Base-by-base conservation (phyloP, 2,797 vertebrate genomes). In the Bovichtus variegatus region DNA sequence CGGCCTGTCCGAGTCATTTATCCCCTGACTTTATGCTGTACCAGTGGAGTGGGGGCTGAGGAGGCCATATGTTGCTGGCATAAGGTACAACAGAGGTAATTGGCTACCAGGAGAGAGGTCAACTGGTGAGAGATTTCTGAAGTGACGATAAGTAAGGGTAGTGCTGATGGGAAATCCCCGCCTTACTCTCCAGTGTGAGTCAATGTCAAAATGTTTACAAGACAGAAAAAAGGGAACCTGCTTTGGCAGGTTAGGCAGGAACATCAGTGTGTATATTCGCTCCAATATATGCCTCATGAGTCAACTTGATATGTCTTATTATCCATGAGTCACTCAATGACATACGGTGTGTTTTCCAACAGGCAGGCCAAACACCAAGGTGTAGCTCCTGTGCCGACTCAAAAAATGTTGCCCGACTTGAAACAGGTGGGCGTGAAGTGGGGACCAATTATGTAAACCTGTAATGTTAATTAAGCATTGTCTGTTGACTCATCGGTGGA, bases 61-160 rank as follows among this genome's bases (percentile, higher is more conserved):
- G 38, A 46, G 71, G 74, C 71, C 78, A 89, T 91, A 88, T 89
- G 89, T 71, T 41, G n/a, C 64, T n/a, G 61, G 71, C 78, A 89
- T 80, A 80, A 76, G 51, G 66, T 68, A 23, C 57, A 74, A 49
- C 38, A 54, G 64, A 71, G 74, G 71, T 74, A 75, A 85, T 41
- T 74, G 71, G 70, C 77, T 58, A 50, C 18, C 51, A 25, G 72
- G 71, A 76, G 54, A 83, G 74, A 90, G 85, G 72, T 86, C 75
- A 79, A 23, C 58, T 58, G 62, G 21, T 65, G 50, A 46, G 60
- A 54, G 59, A 40, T 74, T 53, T 72, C 69, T 38, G 38, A 76
- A 51, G 67, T 70, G 31, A 4, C 7, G 2, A 58, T 34, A 29
- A 65, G 34, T 29, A 46, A 63, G 69, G 13, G 38, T 13, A 49